Conservation (phyloP, 2,888 invertebrate species). For the Pristionchus entomophagus region DNA sequence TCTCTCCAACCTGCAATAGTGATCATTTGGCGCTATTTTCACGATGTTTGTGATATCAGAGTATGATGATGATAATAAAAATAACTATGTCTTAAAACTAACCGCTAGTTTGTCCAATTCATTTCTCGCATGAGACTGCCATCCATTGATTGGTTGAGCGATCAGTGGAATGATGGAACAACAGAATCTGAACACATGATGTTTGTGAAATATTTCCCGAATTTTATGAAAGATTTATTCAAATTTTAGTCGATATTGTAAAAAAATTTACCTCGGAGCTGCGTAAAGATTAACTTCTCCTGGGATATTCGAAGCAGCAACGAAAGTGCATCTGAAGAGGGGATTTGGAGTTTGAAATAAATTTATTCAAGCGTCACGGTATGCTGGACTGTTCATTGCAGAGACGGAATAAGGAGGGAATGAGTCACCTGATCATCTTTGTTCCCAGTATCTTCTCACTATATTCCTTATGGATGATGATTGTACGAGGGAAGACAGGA, state of each 20-base stretch:
- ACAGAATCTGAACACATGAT: background rate
- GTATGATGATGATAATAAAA: background rate
- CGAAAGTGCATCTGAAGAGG: background rate
- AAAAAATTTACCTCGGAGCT: background rate
- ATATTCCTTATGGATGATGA: background rate
- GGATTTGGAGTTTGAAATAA: background rate
- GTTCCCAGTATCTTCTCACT: background rate
- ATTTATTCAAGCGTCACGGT: background rate
- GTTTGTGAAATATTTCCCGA: too few relatives aligned
- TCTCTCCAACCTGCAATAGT: background rate
- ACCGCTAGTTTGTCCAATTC: background rate
- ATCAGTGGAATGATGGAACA: background rate
- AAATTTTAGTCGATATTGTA: too few relatives aligned
- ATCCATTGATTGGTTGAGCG: background rate
- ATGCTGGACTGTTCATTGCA: too few relatives aligned
- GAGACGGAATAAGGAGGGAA: too few relatives aligned
- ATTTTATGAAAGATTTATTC: too few relatives aligned
- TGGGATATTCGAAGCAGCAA: background rate
- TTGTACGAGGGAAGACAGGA: conserved; percentile 1
- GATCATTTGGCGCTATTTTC: too few relatives aligned
- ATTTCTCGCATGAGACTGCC: background rate
- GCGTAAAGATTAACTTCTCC: background rate
- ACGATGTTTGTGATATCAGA: too few relatives aligned
- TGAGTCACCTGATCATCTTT: conserved; percentile 9
- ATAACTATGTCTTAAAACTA: background rate